Conservation (phyloP, 2,113 vertebrate species). For the Corythaeola cristata region DNA sequence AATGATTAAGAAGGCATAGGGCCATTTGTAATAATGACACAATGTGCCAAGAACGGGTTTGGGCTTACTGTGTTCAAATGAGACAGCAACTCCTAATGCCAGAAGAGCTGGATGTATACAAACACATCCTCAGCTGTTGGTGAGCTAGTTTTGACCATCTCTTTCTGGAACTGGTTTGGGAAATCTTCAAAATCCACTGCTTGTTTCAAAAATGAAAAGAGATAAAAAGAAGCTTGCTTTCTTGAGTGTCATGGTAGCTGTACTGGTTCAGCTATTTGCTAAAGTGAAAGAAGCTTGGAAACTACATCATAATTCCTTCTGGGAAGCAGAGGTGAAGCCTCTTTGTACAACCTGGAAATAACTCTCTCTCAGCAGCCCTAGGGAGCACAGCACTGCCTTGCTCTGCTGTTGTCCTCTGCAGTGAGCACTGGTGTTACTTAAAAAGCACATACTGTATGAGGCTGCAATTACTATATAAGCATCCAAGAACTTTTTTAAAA, state of each 20-base stretch:
- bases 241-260: neutral
- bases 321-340: neutral
- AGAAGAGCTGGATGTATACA: neutral
- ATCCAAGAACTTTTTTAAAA: neutral
- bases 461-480: neutral
- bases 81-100: neutral
- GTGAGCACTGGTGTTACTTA: neutral
- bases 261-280: neutral
- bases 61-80: neutral
- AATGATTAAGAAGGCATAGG: neutral
- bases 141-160: neutral
- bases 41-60: neutral
- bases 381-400: neutral
- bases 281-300: neutral
- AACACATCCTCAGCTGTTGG: neutral
- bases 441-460: neutral
- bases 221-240: neutral
- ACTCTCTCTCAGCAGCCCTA: neutral
- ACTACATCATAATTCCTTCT: neutral
- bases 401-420: neutral
- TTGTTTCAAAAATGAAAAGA: neutral
- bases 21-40: neutral
- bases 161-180: neutral
- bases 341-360: neutral
- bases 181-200: neutral